Percentiles rank a stretch among this genome's conserved stretches.
phyloP scores from a whole-genome alignment of 2,797 vertebrate species.

The Rhyacichthys aspro region DNA sequence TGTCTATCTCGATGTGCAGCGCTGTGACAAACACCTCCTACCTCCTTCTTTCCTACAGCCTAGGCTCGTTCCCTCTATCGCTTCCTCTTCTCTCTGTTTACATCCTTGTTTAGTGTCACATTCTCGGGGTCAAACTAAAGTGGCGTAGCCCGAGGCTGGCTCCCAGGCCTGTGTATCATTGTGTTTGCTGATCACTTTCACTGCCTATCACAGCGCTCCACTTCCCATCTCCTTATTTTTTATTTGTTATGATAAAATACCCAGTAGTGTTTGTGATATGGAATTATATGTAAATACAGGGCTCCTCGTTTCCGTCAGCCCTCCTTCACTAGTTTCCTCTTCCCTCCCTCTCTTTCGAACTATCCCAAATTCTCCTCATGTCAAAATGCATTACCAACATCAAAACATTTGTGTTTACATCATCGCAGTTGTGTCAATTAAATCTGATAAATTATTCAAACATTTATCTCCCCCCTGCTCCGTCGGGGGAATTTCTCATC shows the following conservation, averaged over 20 bases:
- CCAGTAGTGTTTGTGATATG: conserved; percentile 50
- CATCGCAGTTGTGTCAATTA: conserved; percentile 86
- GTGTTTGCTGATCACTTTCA: conserved; percentile 66
- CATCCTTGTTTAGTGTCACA: conserved; percentile 72
- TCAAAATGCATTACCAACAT: conserved; percentile 85
- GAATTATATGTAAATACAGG: conserved; percentile 68
- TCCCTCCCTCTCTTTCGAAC: too few relatives aligned
- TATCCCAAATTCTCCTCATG: conserved; percentile 81
- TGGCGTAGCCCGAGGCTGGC: conserved; percentile 63
- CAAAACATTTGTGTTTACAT: conserved; percentile 94
- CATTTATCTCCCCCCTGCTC: conserved; percentile 88
- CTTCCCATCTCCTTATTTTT: conserved; percentile 22
- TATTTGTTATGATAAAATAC: conserved; percentile 64
- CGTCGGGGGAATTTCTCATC: conserved; percentile 96
- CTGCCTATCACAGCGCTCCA: conserved; percentile 37
- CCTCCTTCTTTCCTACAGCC: not conserved
- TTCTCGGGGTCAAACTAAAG: conserved; percentile 68
- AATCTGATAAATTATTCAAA: conserved; percentile 94
- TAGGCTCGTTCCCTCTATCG: not conserved
- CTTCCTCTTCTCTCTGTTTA: conserved; percentile 52
- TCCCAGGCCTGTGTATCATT: conserved; percentile 66
- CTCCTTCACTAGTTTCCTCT: conserved; percentile 4
- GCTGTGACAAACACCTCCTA: conserved; percentile 36
- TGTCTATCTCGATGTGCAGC: conserved; percentile 33
- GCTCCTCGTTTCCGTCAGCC: conserved; percentile 1